These are phyloP conservation scores for Desmodus rotundus DNA, from an alignment of 2,113 vertebrate species.

Conservation along the genomic window DNA sequence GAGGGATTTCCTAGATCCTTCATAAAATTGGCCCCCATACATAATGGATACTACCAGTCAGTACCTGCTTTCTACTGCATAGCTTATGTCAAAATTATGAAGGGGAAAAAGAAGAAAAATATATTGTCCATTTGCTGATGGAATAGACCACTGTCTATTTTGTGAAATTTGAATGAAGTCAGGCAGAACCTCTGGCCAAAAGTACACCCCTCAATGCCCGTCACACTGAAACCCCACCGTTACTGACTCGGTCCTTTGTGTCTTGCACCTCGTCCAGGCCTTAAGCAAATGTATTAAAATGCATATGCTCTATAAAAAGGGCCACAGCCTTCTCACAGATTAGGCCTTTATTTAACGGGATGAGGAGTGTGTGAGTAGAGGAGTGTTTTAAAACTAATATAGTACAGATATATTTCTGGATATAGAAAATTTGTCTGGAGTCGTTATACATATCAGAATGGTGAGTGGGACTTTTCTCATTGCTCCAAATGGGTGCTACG, in stretches of 20 bases:
- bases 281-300: conserved; percentile 50
- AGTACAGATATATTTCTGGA: not conserved
- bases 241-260: conserved; percentile 12
- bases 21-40: conserved; percentile 60
- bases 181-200: conserved; percentile 44
- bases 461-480: not conserved
- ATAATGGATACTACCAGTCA: conserved; percentile 53
- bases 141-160: conserved; percentile 39
- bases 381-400: not conserved
- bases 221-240: conserved; percentile 43
- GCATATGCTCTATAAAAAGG: not conserved
- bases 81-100: conserved; percentile 65
- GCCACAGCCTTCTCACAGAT: not conserved
- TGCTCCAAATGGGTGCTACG: not conserved
- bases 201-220: conserved; percentile 28
- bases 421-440: not conserved
- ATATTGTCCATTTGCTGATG: conserved; percentile 43
- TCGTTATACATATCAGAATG: not conserved
- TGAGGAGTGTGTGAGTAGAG: not conserved
- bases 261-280: not conserved
- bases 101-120: conserved; percentile 33
- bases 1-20: conserved; percentile 67
- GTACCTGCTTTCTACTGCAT: conserved; percentile 4
- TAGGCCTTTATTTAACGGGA: conserved; percentile 9
- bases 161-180: conserved; percentile 51